These are phyloP conservation scores for Rotaria sp. DNA, from an alignment of 2,888 invertebrate genomes.

Conservation along the genomic window DNA sequence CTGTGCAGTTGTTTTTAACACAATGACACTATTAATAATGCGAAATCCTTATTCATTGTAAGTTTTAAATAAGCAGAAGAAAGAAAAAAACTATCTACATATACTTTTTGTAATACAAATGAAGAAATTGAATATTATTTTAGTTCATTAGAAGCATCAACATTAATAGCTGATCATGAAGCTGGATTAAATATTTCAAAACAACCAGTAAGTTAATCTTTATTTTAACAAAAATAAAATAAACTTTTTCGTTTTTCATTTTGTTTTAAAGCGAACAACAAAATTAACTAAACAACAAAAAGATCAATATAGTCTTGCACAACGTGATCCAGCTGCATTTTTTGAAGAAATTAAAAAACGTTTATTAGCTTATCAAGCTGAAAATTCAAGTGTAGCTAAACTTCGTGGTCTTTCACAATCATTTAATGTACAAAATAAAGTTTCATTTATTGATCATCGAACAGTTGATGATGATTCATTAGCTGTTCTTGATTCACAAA, in stretches of 20 bases:
- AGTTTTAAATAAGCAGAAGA: not conserved
- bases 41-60: constrained; percentile 9
- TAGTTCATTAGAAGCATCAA: constrained; percentile 9
- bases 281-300: not conserved
- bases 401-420: not conserved
- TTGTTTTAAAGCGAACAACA: not conserved
- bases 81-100: no score
- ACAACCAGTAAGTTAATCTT: not conserved
- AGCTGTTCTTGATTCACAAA: constrained; percentile 11
- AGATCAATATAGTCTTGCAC: constrained; percentile 2
- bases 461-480: not conserved
- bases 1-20: not conserved
- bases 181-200: not conserved
- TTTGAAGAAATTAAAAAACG: constrained; percentile 18
- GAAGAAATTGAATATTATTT: no score
- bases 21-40: not conserved
- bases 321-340: constrained; percentile 24
- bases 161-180: not conserved
- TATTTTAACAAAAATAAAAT: not conserved
- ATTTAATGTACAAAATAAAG: constrained; percentile 3
- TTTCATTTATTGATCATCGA: not conserved
- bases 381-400: not conserved
- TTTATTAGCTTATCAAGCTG: not conserved
- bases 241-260: not conserved
- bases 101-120: no score